A percentile compares a stretch with the other conserved stretches of the same genome.
phyloP scores from a whole-genome alignment of 2,113 vertebrate genomes.

The Danionella cerebrum region DNA sequence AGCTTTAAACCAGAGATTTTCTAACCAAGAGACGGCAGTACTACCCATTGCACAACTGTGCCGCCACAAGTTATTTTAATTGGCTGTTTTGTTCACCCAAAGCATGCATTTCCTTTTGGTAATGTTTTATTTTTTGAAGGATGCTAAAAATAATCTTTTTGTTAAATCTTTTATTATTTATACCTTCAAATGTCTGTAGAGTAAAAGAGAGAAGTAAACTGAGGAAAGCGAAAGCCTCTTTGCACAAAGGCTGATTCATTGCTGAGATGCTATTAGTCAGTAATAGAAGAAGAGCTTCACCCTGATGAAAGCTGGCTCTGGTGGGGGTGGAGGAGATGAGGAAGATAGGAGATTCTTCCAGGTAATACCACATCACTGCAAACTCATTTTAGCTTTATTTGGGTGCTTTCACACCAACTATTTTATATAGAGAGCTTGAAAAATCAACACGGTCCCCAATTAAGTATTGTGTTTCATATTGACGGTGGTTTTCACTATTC shows the following conservation, averaged over 20 bases:
- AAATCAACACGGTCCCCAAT: neutral
- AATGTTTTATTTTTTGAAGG: too few species aligned
- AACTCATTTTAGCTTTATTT: neutral
- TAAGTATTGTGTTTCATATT: too few species aligned
- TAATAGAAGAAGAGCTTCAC: slow-evolving; percentile 8
- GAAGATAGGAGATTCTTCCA: neutral
- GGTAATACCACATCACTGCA: neutral
- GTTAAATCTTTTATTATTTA: too few species aligned
- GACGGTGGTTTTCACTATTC: too few species aligned
- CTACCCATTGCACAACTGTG: too few species aligned
- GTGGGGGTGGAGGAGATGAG: neutral
- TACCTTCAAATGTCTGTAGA: neutral
- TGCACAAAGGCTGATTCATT: slow-evolving; percentile 21
- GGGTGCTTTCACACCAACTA: neutral
- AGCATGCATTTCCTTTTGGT: too few species aligned
- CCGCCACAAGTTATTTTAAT: too few species aligned
- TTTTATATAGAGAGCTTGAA: neutral
- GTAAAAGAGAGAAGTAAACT: neutral
- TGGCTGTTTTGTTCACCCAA: too few species aligned
- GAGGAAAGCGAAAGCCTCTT: neutral
- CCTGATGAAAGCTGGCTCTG: neutral
- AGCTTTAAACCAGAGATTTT: too few species aligned
- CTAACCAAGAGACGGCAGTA: too few species aligned
- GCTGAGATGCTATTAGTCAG: slow-evolving; percentile 7
- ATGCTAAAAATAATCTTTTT: too few species aligned